Percentiles rank a stretch among this genome's conserved stretches.
Evolutionary conservation across 30 jellyfish, hydroid and myxozoan species (phyloP).

Genomic region (Pseudorhiza aurosa): DNA sequence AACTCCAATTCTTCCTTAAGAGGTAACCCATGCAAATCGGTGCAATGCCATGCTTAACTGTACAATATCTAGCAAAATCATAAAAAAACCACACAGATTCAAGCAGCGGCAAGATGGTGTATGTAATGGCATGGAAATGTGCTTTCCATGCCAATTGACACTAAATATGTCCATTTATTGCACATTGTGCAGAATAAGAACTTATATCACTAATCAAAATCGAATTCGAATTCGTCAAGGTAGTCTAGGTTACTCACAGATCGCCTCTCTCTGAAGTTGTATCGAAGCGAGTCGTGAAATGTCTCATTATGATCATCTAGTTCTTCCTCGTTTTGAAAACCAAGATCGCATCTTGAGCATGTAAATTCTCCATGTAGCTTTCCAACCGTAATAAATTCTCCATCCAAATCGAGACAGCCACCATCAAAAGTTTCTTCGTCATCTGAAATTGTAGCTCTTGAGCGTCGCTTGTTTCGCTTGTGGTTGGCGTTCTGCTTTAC

Average conservation of each 20-base stretch:
- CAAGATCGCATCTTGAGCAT: slow-evolving; percentile 67
- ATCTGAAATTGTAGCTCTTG: slow-evolving; percentile 38
- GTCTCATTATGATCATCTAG: slow-evolving; percentile 69
- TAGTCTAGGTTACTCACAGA: slow-evolving; percentile 51
- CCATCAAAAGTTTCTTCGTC: slow-evolving; percentile 64
- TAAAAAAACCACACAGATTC: too few relatives aligned
- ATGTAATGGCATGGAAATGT: too few relatives aligned
- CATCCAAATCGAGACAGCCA: slow-evolving; percentile 56
- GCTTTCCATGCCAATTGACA: too few relatives aligned
- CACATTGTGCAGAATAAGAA: too few relatives aligned
- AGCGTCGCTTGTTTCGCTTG: slow-evolving; percentile 51
- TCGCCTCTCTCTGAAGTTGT: slow-evolving; percentile 64
- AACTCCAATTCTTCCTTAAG: too few relatives aligned
- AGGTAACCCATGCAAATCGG: too few relatives aligned
- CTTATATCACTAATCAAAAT: slow-evolving; percentile 26
- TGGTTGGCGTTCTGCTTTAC: slow-evolving; percentile 19
- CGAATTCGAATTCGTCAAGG: slow-evolving; percentile 56
- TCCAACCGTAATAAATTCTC: slow-evolving; percentile 60
- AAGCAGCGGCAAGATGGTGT: too few relatives aligned
- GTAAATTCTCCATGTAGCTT: slow-evolving; percentile 66
- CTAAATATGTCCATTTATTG: too few relatives aligned
- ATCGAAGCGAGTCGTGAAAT: slow-evolving; percentile 69
- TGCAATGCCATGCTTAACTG: too few relatives aligned
- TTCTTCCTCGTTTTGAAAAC: slow-evolving; percentile 66
- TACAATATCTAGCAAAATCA: too few relatives aligned